These are phyloP conservation scores for Cheilosia scutellata DNA, from an alignment of 2,888 invertebrate genomes.

Conservation along the genomic window DNA sequence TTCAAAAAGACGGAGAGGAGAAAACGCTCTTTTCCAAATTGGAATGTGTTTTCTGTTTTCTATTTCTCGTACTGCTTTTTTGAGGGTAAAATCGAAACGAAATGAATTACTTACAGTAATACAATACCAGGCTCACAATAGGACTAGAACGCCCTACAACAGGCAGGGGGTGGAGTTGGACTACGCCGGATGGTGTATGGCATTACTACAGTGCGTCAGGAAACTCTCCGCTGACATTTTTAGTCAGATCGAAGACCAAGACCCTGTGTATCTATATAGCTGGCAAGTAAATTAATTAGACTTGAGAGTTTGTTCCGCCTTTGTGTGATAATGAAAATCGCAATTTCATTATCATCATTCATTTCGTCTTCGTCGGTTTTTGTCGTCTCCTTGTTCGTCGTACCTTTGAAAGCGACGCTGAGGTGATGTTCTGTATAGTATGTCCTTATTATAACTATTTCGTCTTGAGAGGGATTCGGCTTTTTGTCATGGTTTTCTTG, in stretches of 20 bases:
- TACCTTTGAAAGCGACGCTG: neutral
- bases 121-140: slow-evolving; percentile 38
- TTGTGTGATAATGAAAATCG: slow-evolving; percentile 72
- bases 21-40: slow-evolving; percentile 68
- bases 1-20: slow-evolving; percentile 35
- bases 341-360: slow-evolving; percentile 71
- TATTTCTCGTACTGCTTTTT: slow-evolving; percentile 29
- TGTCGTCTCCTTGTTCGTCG: neutral
- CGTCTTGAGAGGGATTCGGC: slow-evolving; percentile 10
- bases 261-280: neutral
- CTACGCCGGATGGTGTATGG: too few species aligned
- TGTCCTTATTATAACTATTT: slow-evolving; percentile 38
- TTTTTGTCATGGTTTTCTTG: slow-evolving; percentile 17
- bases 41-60: slow-evolving; percentile 68
- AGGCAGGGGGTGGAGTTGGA: slow-evolving; percentile 11
- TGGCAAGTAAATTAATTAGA: slow-evolving; percentile 74
- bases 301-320: slow-evolving; percentile 69
- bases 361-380: slow-evolving; percentile 18
- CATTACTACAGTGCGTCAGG: slow-evolving; percentile 17
- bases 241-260: slow-evolving; percentile 42
- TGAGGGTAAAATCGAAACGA: slow-evolving; percentile 43
- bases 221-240: slow-evolving; percentile 37
- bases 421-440: slow-evolving; percentile 22
- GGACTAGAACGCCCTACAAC: slow-evolving; percentile 16
- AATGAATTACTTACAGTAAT: slow-evolving; percentile 74